Base-by-base conservation (phyloP, 1,140 invertebrate species). In the Marisa cornuarietis region DNA sequence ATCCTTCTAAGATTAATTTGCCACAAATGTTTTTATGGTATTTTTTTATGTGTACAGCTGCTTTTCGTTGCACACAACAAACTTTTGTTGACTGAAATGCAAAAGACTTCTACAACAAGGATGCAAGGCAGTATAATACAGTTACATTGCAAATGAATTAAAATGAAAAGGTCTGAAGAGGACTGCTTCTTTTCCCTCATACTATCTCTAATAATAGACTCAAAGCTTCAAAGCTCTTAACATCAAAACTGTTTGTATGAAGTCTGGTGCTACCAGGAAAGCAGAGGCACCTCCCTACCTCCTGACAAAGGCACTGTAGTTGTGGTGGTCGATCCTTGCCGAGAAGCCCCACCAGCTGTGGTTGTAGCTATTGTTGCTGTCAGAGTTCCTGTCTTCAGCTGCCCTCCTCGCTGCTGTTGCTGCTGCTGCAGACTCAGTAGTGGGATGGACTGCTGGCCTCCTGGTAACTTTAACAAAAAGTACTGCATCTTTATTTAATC, bases 371-470 rank as follows among this genome's bases (percentile, higher is more conserved):
- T 77, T 63, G 76, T 65, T 58, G 83, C 68, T 51, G 78, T 78
- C 49, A 80, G 62, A 49, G 75, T 76, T 14, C 77, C 78, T 42
- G 78, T 52, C 62, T 80, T 80, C 68, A 81, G 66, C 72, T 76
- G 76, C 20, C 79, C 77, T 24, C 69, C 71, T 54, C 83, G 31
- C 78, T 83, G 82, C 51, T 83, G 84, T 78, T 85, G 84, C 71
- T 81, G 80, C 77, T 85, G 84, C 65, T 81, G 80, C 20, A 84
- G 76, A 58, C 80, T 83, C 18, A 84, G 69, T 13, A 86, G 76
- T 75, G 81, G 82, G 68, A 83, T 82, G 10, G 83, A 83, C 66
- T 85, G 84, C 82, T 89, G 87, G 49, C 85, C 85, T 58, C 83
- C 82, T 42, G 83, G 83, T 78, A 87, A 85, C 51, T 65, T 24